Percentiles rank a stretch among this genome's conserved stretches.
Conservation (phyloP, 2,888 invertebrate genomes). For the Lysandra bellargus region DNA sequence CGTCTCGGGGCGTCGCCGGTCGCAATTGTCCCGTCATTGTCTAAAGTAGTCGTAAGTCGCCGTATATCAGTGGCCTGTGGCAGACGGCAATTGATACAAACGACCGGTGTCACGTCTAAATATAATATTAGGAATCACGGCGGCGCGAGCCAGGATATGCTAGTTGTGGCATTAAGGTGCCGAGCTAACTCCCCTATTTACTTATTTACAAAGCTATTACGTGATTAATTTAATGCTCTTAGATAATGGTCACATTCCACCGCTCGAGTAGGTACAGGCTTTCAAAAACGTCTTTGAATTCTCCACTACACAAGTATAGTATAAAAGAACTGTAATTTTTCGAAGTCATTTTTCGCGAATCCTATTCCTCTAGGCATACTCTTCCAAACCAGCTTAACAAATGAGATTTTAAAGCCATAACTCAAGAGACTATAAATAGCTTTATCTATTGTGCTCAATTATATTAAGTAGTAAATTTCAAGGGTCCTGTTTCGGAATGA, state of each 20-base stretch:
- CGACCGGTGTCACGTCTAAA: slow-evolving; percentile 81
- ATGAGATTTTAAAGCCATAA: slow-evolving; percentile 2
- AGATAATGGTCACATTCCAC: slow-evolving; percentile 15
- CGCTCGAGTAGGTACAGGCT: neutral
- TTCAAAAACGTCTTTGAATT: too few relatives aligned
- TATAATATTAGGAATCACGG: slow-evolving; percentile 80
- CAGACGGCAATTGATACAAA: slow-evolving; percentile 81
- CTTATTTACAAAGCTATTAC: slow-evolving; percentile 16
- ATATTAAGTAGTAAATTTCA: slow-evolving; percentile 19
- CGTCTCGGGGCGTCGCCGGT: slow-evolving; percentile 65
- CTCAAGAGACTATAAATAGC: slow-evolving; percentile 6
- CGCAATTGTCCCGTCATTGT: slow-evolving; percentile 78
- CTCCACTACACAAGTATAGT: too few relatives aligned
- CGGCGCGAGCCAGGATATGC: slow-evolving; percentile 80
- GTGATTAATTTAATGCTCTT: neutral
- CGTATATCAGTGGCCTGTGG: slow-evolving; percentile 69
- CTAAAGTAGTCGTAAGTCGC: slow-evolving; percentile 71
- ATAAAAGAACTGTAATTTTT: too few relatives aligned
- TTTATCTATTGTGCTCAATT: slow-evolving; percentile 20
- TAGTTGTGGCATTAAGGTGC: slow-evolving; percentile 58
- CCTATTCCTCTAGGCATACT: neutral
- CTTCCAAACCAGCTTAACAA: neutral
- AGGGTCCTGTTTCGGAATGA: slow-evolving; percentile 59
- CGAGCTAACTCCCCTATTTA: slow-evolving; percentile 14
- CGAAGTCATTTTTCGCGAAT: too few relatives aligned